phyloP scores from a whole-genome alignment of 2,797 vertebrate species.

The Sphenopsis melanotis region DNA sequence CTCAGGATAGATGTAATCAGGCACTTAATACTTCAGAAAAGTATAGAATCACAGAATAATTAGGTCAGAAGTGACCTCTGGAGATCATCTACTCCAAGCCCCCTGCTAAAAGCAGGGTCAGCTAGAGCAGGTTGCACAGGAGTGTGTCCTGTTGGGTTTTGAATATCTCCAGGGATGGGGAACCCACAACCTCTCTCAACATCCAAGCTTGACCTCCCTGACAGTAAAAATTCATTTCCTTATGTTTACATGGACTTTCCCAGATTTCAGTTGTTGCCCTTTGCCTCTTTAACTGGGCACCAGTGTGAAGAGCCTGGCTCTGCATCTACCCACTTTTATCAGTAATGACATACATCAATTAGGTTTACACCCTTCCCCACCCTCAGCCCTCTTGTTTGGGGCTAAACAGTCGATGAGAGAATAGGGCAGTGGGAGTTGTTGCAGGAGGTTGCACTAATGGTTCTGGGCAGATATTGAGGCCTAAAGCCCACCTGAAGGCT shows the following conservation, averaged over 20 bases:
- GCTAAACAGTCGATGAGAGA: neutral
- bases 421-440: neutral
- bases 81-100: neutral
- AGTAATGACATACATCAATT: neutral
- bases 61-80: neutral
- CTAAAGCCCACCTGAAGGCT: neutral
- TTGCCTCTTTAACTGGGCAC: neutral
- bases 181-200: neutral
- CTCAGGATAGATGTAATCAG: neutral
- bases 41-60: neutral
- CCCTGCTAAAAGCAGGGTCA: neutral
- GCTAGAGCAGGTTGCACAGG: neutral
- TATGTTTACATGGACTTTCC: neutral
- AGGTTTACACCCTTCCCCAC: neutral
- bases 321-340: neutral
- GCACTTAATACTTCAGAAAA: neutral
- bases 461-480: neutral
- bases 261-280: neutral
- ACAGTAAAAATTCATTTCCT: neutral
- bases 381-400: neutral
- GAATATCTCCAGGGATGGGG: neutral
- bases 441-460: neutral
- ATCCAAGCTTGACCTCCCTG: neutral
- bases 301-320: neutral
- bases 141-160: neutral